Evolutionary conservation across 2,113 vertebrate species (phyloP).

Genomic region (Hippocampus barbouri): DNA sequence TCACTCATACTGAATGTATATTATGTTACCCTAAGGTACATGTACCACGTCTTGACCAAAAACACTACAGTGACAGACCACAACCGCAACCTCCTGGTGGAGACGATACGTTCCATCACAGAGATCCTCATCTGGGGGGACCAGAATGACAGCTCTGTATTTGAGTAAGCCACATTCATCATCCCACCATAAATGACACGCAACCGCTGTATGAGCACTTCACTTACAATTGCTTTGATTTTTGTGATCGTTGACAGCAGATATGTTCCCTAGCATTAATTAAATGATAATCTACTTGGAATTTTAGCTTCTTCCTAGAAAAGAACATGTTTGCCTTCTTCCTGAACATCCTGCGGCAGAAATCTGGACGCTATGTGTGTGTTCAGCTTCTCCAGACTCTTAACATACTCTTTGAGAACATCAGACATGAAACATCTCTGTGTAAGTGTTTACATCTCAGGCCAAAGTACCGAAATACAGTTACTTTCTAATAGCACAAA

Average conservation of each 20-base stretch:
- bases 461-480: not conserved
- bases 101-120: constrained; percentile 96
- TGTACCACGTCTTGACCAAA: constrained; percentile 94
- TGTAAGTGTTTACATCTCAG: constrained; percentile 75
- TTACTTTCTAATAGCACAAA: not conserved
- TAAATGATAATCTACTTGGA: not conserved
- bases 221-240: not conserved
- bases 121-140: constrained; percentile 99
- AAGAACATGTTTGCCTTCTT: constrained; percentile 99
- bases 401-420: constrained; percentile 98
- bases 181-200: not conserved
- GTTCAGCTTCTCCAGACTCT: constrained; percentile 97
- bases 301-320: constrained; percentile 93
- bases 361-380: constrained; percentile 94
- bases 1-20: not conserved
- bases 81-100: constrained; percentile 94
- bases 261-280: no score
- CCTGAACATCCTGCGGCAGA: constrained; percentile 95
- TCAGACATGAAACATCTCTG: constrained; percentile 94
- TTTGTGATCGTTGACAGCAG: not conserved
- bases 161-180: constrained; percentile 82
- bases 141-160: constrained; percentile 98
- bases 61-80: constrained; percentile 98
- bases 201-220: not conserved
- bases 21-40: constrained; percentile 74